Evolutionary conservation across 2,888 invertebrate species (phyloP).

Genomic region (Slavum lentiscoides): DNA sequence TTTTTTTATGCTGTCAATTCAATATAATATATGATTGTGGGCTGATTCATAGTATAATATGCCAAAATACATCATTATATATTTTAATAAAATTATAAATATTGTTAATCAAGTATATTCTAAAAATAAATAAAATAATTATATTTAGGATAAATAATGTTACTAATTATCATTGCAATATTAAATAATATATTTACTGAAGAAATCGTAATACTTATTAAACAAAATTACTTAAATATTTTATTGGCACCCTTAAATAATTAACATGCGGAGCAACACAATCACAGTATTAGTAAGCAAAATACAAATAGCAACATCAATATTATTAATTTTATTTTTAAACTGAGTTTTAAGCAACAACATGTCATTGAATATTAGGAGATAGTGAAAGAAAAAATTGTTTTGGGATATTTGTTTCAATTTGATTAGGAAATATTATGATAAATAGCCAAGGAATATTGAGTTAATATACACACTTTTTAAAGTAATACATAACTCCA

Average conservation of each 20-base stretch:
- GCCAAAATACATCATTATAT: background rate
- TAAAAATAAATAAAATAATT: slow-evolving; percentile 2
- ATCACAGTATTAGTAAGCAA: slow-evolving; percentile 50
- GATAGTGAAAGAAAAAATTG: slow-evolving; percentile 14
- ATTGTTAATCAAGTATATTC: background rate
- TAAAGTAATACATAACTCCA: slow-evolving; percentile 16
- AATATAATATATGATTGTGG: too few relatives aligned
- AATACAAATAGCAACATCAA: slow-evolving; percentile 53
- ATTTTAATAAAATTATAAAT: background rate
- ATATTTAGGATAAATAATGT: background rate
- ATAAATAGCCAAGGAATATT: too few relatives aligned
- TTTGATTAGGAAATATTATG: too few relatives aligned
- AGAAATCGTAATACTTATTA: slow-evolving; percentile 7
- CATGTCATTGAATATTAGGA: slow-evolving; percentile 3
- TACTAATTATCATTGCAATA: background rate
- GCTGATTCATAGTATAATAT: too few relatives aligned
- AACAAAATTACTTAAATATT: slow-evolving; percentile 20
- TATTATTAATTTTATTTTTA: slow-evolving; percentile 31
- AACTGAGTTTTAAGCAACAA: slow-evolving; percentile 35
- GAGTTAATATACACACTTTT: background rate
- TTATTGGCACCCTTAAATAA: slow-evolving; percentile 46
- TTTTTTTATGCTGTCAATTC: too few relatives aligned
- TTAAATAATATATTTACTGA: background rate
- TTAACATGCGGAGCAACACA: slow-evolving; percentile 50
- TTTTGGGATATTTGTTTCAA: background rate